Evolutionary conservation across 2,113 vertebrate genomes (phyloP).

Genomic region (Anolis sagrei): DNA sequence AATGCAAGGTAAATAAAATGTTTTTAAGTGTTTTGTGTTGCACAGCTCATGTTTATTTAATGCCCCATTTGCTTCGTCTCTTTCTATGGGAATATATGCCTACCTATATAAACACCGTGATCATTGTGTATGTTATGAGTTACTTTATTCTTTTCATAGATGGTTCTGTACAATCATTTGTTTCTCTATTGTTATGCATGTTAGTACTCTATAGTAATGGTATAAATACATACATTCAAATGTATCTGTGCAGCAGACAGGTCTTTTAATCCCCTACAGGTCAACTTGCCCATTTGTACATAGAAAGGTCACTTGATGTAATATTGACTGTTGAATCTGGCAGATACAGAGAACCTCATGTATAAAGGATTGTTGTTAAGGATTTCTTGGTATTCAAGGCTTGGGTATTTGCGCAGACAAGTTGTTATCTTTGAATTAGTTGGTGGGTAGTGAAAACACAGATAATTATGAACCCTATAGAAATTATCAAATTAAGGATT

Average conservation of each 20-base stretch:
- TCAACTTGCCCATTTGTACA: too few species aligned
- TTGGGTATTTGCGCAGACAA: not conserved
- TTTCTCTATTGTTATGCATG: not conserved
- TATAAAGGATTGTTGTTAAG: not conserved
- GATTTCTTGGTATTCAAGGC: not conserved
- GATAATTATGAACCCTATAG: too few species aligned
- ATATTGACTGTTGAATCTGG: not conserved
- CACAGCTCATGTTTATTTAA: not conserved
- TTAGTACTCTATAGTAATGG: not conserved
- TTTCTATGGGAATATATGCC: not conserved
- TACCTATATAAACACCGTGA: not conserved
- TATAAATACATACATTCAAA: not conserved
- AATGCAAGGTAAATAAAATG: constrained; percentile 87
- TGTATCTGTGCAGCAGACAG: too few species aligned
- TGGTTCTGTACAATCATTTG: not conserved
- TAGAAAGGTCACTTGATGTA: not conserved
- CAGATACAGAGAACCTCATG: not conserved
- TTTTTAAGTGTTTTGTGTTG: constrained; percentile 14
- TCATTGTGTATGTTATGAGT: not conserved
- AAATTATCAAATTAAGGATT: too few species aligned
- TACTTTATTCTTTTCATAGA: not conserved
- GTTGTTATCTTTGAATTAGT: not conserved
- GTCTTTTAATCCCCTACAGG: too few species aligned
- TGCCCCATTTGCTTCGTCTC: not conserved
- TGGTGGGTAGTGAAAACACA: not conserved